Base-by-base conservation (phyloP, 2,113 vertebrate genomes). In the Alectura lathami region DNA sequence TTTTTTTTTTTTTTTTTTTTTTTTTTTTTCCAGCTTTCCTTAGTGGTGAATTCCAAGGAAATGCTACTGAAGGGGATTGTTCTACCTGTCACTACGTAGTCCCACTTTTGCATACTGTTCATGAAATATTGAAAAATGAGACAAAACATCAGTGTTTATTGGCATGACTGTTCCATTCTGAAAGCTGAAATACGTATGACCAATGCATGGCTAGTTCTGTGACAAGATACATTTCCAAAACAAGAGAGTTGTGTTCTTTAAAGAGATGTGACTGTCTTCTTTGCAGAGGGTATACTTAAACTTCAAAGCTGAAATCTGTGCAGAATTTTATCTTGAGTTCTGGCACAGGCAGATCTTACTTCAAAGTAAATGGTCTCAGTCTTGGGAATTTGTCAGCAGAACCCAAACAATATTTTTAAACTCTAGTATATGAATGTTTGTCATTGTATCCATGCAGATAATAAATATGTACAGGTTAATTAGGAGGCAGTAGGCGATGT, bases 181-280 rank as follows among this genome's bases (percentile, higher is more conserved):
- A 75, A 91, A 81, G 9, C 21, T 78, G 93, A 64, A 94, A 97
- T 96, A 96, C 95, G 91, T 81, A 94, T 93, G 27, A 86, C 62
- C 17, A 42, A 17, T 17, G 29, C 16, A 22, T 36, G n/a, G 54
- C 47, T 63, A 87, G 32, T 53, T 59, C 26, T 18, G 34, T 86
- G 56, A 91, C 63, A 90, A 57, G 48, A 18, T 40, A 30, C 0
- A 1, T 74, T 30, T 75, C 38, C 56, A 82, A 72, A 88, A 72
- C 89, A 88, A 66, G 8, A 60, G 15, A 54, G 6, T 34, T 74
- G 34, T 53, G 14, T 56, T 13, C 50, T 83, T 72, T 80, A 47
- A 86, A 81, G 36, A 81, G 45, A 68, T 17, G 13, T 11, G 27
- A 2, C 27, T 81, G 8, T 60, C 47, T 81, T 90, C 21, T 60